Conservation (phyloP, 2,888 invertebrate genomes). For the Steinernema carpocapsae region DNA sequence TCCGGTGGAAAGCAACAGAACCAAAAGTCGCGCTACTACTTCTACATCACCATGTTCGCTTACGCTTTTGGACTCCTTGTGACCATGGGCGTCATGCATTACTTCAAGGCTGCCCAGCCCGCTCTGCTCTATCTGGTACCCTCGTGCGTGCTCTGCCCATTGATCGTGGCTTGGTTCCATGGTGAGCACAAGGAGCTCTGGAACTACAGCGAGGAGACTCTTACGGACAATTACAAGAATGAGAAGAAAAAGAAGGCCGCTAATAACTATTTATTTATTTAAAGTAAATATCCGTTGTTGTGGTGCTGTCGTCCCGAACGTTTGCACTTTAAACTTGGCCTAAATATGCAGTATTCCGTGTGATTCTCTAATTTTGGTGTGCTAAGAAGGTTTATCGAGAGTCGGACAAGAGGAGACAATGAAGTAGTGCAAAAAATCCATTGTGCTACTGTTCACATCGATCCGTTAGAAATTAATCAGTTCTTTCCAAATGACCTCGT, state of each 20-base stretch:
- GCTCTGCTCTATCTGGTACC: conserved; percentile 96
- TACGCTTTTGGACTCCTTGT: conserved; percentile 90
- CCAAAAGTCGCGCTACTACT: conserved; percentile 71
- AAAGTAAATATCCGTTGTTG: background rate
- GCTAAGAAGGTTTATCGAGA: no score
- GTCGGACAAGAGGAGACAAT: no score
- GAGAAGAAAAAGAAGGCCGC: conserved; percentile 46
- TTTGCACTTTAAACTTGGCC: no score
- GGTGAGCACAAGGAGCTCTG: conserved; percentile 78
- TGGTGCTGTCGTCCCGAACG: no score
- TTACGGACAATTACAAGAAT: conserved; percentile 61
- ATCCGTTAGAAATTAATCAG: no score
- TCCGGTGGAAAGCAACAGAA: conserved; percentile 38
- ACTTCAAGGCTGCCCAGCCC: conserved; percentile 86
- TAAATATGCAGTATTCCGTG: no score
- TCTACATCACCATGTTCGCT: conserved; percentile 87
- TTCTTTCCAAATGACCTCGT: no score
- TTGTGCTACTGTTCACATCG: no score
- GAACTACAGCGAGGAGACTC: conserved; percentile 67
- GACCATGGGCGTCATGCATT: conserved; percentile 96
- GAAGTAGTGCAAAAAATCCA: no score
- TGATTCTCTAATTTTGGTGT: no score
- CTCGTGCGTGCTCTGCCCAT: conserved; percentile 88
- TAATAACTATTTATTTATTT: conserved; percentile 34
- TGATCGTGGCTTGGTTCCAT: conserved; percentile 83